These are phyloP conservation scores for Pseudochirops cupreus DNA, from an alignment of 2,797 vertebrate species.

Conservation along the genomic window DNA sequence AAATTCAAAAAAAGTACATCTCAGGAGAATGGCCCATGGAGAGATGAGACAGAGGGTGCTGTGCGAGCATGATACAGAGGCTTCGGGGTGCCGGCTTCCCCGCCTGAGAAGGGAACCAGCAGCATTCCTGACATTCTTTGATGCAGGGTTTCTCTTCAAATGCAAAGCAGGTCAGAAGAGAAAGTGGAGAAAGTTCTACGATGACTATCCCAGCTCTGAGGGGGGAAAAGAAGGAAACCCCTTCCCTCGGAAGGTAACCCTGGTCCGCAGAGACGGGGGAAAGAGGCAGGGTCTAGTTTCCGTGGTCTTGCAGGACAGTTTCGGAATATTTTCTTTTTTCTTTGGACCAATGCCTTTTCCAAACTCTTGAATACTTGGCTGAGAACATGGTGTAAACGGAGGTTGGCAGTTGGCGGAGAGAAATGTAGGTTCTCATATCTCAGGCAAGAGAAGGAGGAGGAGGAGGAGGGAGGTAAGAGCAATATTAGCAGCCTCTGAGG, in stretches of 20 bases:
- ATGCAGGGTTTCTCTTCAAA: no score
- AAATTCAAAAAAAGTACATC: no score
- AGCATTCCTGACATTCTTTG: no score
- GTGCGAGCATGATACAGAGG: accelerated
- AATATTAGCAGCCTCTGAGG: not conserved
- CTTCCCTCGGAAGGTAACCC: not conserved
- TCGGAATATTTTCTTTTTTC: not conserved
- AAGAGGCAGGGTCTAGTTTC: not conserved
- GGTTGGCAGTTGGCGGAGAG: not conserved
- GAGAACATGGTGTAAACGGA: not conserved
- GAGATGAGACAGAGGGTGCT: no score
- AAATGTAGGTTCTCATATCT: not conserved
- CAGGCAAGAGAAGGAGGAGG: no score
- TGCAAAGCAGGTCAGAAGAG: not conserved
- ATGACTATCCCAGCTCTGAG: not conserved
- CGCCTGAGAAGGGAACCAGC: no score
- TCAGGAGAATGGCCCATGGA: no score
- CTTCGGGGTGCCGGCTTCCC: no score
- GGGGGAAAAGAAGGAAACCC: not conserved
- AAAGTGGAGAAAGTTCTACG: not conserved
- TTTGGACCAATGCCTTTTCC: not conserved
- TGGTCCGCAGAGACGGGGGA: not conserved
- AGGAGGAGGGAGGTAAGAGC: not conserved
- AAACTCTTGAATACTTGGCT: not conserved
- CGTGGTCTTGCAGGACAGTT: not conserved